phyloP scores from a whole-genome alignment of 2,888 invertebrate genomes.

The Synanthedon formicaeformis region DNA sequence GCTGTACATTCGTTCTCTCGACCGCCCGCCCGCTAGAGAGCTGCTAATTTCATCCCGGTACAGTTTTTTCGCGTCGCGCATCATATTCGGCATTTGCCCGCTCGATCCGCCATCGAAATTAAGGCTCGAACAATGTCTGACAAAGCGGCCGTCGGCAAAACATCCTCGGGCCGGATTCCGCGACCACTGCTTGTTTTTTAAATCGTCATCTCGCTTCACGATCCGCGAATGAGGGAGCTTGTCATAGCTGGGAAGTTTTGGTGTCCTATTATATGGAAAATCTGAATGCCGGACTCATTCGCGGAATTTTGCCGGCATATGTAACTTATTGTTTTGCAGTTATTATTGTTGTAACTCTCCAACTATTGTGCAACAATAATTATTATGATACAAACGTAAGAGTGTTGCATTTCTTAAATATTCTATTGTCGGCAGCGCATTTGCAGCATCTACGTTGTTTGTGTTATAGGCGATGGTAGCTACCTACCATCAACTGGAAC shows the following conservation, averaged over 20 bases:
- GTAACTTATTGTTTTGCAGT: neutral
- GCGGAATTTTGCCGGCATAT: slow-evolving; percentile 29
- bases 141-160: slow-evolving; percentile 70
- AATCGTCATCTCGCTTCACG: slow-evolving; percentile 55
- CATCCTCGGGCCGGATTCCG: slow-evolving; percentile 64
- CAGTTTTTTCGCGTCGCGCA: slow-evolving; percentile 65
- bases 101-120: slow-evolving; percentile 68
- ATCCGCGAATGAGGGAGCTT: slow-evolving; percentile 62
- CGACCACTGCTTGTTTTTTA: slow-evolving; percentile 58
- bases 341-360: neutral
- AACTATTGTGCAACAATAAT: too few species aligned
- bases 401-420: too few species aligned
- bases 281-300: slow-evolving; percentile 43
- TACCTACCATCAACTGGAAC: too few species aligned
- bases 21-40: slow-evolving; percentile 68
- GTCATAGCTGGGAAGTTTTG: slow-evolving; percentile 64
- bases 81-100: slow-evolving; percentile 69
- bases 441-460: too few species aligned
- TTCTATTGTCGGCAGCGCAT: too few species aligned
- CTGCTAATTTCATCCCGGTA: slow-evolving; percentile 67
- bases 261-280: slow-evolving; percentile 62
- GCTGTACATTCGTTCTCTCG: slow-evolving; percentile 56
- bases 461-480: too few species aligned
- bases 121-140: slow-evolving; percentile 69
- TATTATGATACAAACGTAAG: too few species aligned